A percentile compares a stretch with the other conserved stretches of the same genome.
These are phyloP conservation scores for Microtus pennsylvanicus DNA, from an alignment of 2,113 vertebrate species.

Conservation along the genomic window DNA sequence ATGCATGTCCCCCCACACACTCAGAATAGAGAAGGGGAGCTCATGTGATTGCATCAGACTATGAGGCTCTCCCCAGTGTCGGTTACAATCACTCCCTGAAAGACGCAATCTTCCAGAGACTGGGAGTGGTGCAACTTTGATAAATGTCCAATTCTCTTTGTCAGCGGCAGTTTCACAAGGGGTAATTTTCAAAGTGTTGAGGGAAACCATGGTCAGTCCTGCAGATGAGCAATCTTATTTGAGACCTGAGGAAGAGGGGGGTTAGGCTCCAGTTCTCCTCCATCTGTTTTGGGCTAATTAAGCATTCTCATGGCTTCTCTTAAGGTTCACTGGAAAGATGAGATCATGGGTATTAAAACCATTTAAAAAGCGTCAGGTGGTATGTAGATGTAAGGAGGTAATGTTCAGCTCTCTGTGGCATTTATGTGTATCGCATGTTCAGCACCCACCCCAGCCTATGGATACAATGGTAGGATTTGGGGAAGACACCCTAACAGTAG, in stretches of 20 bases:
- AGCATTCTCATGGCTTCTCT: background rate
- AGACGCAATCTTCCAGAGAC: background rate
- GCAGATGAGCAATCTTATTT: background rate
- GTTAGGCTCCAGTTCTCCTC: background rate
- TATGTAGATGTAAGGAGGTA: background rate
- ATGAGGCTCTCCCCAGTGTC: background rate
- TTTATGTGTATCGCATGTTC: background rate
- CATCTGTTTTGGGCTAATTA: background rate
- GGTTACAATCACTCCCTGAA: background rate
- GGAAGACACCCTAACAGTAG: background rate
- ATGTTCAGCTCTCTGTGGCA: background rate
- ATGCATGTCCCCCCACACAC: too few species aligned
- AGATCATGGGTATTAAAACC: constrained; percentile 16
- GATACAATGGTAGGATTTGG: background rate
- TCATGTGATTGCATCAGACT: background rate
- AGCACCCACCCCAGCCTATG: too few species aligned
- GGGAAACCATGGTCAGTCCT: background rate
- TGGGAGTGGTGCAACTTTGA: background rate
- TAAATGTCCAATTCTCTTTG: background rate
- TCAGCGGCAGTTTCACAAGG: constrained; percentile 4
- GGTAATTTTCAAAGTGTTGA: background rate
- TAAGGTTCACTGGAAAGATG: background rate
- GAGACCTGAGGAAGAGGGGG: too few species aligned
- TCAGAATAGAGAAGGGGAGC: background rate
- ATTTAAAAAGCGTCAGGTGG: background rate